phyloP scores from a whole-genome alignment of 2,888 invertebrate species.

The Pristionchus exspectatus region DNA sequence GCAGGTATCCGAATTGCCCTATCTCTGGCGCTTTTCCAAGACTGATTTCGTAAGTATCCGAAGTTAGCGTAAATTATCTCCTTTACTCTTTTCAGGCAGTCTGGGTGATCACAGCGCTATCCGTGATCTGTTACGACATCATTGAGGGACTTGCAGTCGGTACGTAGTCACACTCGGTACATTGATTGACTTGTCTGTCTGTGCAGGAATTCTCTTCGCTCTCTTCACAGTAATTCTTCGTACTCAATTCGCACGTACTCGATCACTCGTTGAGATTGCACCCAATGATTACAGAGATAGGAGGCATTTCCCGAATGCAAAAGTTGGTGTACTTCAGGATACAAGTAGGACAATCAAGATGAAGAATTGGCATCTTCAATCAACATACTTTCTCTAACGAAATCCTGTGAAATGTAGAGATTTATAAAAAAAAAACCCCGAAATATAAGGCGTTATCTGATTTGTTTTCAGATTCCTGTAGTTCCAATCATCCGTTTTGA shows the following conservation, averaged over 20 bases:
- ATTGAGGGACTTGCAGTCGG: conserved; percentile 83
- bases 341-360: neutral
- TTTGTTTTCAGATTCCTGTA: conserved; percentile 56
- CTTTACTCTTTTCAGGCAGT: conserved; percentile 80
- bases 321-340: neutral
- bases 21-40: conserved; percentile 87
- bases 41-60: conserved; percentile 84
- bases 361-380: too few relatives aligned
- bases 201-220: conserved; percentile 87
- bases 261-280: conserved; percentile 54
- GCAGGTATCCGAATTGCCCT: conserved; percentile 83
- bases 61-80: neutral
- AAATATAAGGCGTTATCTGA: too few relatives aligned
- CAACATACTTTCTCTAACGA: too few relatives aligned
- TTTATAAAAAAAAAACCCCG: too few relatives aligned
- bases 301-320: conserved; percentile 48
- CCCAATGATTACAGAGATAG: conserved; percentile 56
- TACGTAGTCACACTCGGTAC: neutral
- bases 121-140: conserved; percentile 88
- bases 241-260: conserved; percentile 79
- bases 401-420: too few relatives aligned
- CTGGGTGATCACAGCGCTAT: conserved; percentile 88
- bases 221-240: conserved; percentile 86
- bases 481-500: conserved; percentile 80
- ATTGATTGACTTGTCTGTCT: neutral